Evolutionary conservation across 1,140 invertebrate genomes (phyloP).

Genomic region (Drosophila suzukii): DNA sequence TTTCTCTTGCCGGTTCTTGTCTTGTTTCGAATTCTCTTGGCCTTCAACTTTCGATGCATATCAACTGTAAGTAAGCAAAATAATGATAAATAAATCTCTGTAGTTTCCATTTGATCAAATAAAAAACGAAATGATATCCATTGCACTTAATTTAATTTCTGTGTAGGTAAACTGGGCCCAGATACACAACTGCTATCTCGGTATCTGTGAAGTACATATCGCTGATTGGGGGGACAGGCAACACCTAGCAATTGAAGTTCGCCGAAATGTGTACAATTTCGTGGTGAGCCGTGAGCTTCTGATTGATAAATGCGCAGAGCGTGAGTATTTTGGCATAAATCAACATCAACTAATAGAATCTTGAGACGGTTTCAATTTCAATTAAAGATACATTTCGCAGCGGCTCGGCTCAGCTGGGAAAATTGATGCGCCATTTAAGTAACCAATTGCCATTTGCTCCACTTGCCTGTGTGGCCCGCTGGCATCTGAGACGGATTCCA

Average conservation of each 20-base stretch:
- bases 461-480: slow-evolving; percentile 44
- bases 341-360: slow-evolving; percentile 80
- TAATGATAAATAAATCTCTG: not conserved
- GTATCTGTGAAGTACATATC: slow-evolving; percentile 46
- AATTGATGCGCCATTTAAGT: slow-evolving; percentile 79
- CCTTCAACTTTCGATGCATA: slow-evolving; percentile 64
- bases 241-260: slow-evolving; percentile 57
- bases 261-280: slow-evolving; percentile 47
- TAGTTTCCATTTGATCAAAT: not conserved
- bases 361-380: slow-evolving; percentile 80
- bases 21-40: slow-evolving; percentile 24
- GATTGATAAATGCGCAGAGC: slow-evolving; percentile 28
- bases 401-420: slow-evolving; percentile 19
- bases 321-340: slow-evolving; percentile 44
- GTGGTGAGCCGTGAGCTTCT: slow-evolving; percentile 4
- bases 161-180: slow-evolving; percentile 22
- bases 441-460: slow-evolving; percentile 71
- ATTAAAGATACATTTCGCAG: slow-evolving; percentile 57
- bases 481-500: slow-evolving; percentile 8
- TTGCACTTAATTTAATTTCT: slow-evolving; percentile 8
- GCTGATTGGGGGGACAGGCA: slow-evolving; percentile 63
- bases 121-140: not conserved
- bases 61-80: slow-evolving; percentile 58
- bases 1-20: slow-evolving; percentile 53
- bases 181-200: slow-evolving; percentile 11